phyloP scores from a whole-genome alignment of 2,888 invertebrate genomes.

The Drosophila koepferae region DNA sequence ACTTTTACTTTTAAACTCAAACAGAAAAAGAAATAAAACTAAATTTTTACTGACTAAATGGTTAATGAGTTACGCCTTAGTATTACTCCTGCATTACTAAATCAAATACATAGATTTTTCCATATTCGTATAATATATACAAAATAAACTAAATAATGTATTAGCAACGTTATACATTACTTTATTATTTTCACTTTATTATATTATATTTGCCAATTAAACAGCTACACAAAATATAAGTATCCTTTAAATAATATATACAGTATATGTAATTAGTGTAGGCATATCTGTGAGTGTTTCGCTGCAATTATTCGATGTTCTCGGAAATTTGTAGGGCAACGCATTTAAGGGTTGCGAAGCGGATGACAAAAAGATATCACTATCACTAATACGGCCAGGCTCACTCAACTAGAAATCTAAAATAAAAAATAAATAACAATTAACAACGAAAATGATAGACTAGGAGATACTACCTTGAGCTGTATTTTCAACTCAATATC shows the following conservation, averaged over 20 bases:
- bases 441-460: background rate
- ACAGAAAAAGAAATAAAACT: background rate
- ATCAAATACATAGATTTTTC: too few species aligned
- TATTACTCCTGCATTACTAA: too few species aligned
- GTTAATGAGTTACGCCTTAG: background rate
- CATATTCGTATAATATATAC: too few species aligned
- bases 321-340: constrained; percentile 1
- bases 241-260: background rate
- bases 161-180: too few species aligned
- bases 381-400: constrained; percentile 56
- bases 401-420: constrained; percentile 55
- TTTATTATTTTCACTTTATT: too few species aligned
- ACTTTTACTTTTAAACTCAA: background rate
- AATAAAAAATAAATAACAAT: constrained; percentile 23
- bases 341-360: constrained; percentile 56
- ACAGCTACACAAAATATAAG: background rate
- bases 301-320: background rate
- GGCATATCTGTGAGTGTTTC: background rate
- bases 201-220: too few species aligned
- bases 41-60: background rate
- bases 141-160: background rate
- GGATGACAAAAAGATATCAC: constrained; percentile 37
- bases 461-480: background rate
- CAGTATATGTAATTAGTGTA: too few species aligned
- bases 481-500: background rate